Percentiles rank a stretch among this genome's conserved stretches.
These are phyloP conservation scores for Enteromius viviparus DNA, from an alignment of 2,797 vertebrate species.

Conservation along the genomic window DNA sequence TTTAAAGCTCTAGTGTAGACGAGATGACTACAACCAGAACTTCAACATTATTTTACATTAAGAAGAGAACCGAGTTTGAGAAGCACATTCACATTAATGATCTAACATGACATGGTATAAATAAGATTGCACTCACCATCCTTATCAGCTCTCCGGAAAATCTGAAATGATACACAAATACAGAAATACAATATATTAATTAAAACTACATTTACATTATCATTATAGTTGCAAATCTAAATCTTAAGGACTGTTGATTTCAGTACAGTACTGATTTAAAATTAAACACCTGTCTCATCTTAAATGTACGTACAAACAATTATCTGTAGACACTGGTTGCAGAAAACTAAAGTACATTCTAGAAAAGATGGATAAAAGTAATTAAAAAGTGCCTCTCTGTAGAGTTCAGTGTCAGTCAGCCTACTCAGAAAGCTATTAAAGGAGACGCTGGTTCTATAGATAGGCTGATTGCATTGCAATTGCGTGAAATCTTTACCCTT, in stretches of 20 bases:
- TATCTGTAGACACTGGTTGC: background rate
- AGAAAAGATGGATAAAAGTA: conserved; percentile 16
- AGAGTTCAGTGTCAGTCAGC: conserved; percentile 18
- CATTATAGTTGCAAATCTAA: background rate
- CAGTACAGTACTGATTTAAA: background rate
- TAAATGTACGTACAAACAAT: background rate
- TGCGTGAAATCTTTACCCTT: background rate
- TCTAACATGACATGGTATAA: background rate
- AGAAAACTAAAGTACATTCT: background rate
- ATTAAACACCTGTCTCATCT: background rate
- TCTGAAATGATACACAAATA: conserved; percentile 66
- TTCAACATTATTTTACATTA: background rate
- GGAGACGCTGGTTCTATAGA: conserved; percentile 7
- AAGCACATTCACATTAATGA: conserved; percentile 11
- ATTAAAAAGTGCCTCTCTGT: conserved; percentile 21
- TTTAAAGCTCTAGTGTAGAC: background rate
- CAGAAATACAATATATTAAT: conserved; percentile 52
- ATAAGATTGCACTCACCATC: conserved; percentile 73
- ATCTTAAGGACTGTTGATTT: background rate
- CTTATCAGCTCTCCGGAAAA: conserved; percentile 81
- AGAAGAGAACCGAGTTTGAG: background rate
- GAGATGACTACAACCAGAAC: background rate
- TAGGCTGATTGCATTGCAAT: conserved; percentile 16
- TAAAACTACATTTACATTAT: background rate
- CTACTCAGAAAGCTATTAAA: conserved; percentile 26